Base-by-base conservation (phyloP, 2,113 vertebrate genomes). In the Otocyon megalotis region DNA sequence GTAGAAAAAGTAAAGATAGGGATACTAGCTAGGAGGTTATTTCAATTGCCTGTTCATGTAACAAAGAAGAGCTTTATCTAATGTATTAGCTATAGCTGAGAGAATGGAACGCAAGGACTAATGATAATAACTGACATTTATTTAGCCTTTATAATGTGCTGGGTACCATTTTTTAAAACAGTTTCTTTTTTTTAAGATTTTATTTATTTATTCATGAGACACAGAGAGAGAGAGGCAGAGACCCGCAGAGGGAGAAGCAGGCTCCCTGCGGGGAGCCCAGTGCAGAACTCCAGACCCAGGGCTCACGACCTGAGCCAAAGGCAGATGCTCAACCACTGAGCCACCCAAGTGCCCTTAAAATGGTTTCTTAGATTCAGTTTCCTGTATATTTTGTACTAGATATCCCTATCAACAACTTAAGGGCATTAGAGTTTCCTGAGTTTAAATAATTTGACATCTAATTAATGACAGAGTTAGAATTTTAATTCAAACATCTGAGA, bases 361-460 rank as follows among this genome's bases (percentile, higher is more conserved):
- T 77, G 14, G 5, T 67, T 84, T 93, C 16, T 86, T 60, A 77
- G 86, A 90, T 71, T 67, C 22, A 90, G 80, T 93, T 13, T 71
- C 9, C 2, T 15, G 35, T 30, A 54, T 1, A 84, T 56, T 76
- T 88, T 65, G 53, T 84, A 74, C 58, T 90, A 76, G 1, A 19
- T 60, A 63, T 2, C 58, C 3, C 15, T 65, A 35, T 63, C 43
- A 97, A 77, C 15, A 83, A 83, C 2, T 35, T 60, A 58, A 60
- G 13, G 43, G 54, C 19, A 8, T 2, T 74, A 48, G 86, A 69
- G 8, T 84, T 93, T 90, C n/a, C 24, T 9, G 17, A 94, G 19
- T 19, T 80, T 96, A 88, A 81, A 53, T 65, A 82, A 87, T 65
- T 79, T 91, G 43, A 56, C 24, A 71, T 82, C 28, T 76, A 88